phyloP scores from a whole-genome alignment of 2,888 invertebrate species.

The Phalera bucephala region DNA sequence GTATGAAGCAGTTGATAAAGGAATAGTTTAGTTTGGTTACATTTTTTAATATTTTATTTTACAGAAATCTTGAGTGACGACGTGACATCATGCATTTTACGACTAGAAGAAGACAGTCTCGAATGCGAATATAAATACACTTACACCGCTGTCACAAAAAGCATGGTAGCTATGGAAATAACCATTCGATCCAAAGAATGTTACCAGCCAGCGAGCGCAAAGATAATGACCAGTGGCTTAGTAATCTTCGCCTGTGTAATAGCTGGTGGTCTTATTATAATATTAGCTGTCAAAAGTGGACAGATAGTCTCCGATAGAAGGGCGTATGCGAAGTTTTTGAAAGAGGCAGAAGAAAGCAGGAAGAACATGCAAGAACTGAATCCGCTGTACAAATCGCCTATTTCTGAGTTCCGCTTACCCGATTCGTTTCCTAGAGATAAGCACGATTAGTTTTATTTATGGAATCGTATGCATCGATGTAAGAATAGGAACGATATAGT shows the following conservation, averaged over 20 bases:
- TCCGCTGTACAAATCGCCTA: conserved; percentile 86
- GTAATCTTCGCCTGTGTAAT: conserved; percentile 72
- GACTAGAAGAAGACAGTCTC: conserved; percentile 46
- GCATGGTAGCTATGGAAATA: conserved; percentile 59
- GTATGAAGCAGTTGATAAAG: too few species aligned
- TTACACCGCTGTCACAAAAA: conserved; percentile 51
- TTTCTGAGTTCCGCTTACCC: conserved; percentile 81
- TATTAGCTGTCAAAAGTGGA: conserved; percentile 63
- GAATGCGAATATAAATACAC: conserved; percentile 72
- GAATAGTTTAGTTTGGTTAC: too few species aligned
- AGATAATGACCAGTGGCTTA: conserved; percentile 55
- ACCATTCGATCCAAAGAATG: conserved; percentile 60
- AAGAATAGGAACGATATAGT: too few species aligned
- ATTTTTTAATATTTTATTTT: conserved; percentile 28
- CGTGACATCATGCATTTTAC: conserved; percentile 58
- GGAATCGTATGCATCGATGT: too few species aligned
- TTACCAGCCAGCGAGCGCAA: conserved; percentile 59
- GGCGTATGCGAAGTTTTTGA: conserved; percentile 78
- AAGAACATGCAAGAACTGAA: conserved; percentile 73
- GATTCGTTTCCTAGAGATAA: conserved; percentile 70
- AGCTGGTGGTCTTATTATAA: conserved; percentile 67
- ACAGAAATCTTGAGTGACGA: conserved; percentile 41
- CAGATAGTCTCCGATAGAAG: conserved; percentile 75
- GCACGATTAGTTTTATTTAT: conserved; percentile 40
- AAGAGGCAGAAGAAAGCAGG: conserved; percentile 67